A percentile compares a stretch with the other conserved stretches of the same genome.
Evolutionary conservation across 2,888 invertebrate species (phyloP).

Genomic region (Plebejus argus): DNA sequence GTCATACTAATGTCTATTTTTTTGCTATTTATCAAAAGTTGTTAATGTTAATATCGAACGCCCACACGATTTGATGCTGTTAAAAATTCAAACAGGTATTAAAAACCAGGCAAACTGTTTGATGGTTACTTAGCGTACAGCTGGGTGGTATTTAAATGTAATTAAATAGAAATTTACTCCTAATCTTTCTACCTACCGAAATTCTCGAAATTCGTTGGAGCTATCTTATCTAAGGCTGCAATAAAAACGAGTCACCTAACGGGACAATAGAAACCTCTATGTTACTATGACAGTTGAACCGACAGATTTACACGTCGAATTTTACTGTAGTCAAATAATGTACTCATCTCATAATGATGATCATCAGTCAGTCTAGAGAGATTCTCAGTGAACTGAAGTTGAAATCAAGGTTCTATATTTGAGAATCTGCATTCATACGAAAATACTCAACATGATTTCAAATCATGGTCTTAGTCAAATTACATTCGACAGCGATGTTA

Average conservation of each 20-base stretch:
- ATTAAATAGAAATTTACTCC: background rate
- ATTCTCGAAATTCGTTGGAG: background rate
- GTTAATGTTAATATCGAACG: slow-evolving; percentile 23
- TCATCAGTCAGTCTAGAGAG: background rate
- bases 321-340: background rate
- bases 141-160: slow-evolving; percentile 15
- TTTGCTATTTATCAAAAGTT: slow-evolving; percentile 28
- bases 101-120: background rate
- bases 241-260: background rate
- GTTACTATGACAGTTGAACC: background rate
- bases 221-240: slow-evolving; percentile 17
- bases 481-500: too few species aligned
- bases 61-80: slow-evolving; percentile 11
- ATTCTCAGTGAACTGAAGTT: too few species aligned
- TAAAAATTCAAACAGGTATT: slow-evolving; percentile 20
- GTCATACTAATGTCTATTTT: slow-evolving; percentile 29
- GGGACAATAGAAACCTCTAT: slow-evolving; percentile 3
- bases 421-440: too few species aligned
- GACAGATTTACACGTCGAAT: background rate
- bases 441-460: too few species aligned
- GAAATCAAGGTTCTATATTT: too few species aligned
- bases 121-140: background rate
- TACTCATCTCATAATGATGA: background rate
- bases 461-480: too few species aligned
- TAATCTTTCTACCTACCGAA: slow-evolving; percentile 9